Percentiles rank a stretch among this genome's conserved stretches.
phyloP scores from a whole-genome alignment of 2,888 invertebrate genomes.

The Caenorhabditis japonica region DNA sequence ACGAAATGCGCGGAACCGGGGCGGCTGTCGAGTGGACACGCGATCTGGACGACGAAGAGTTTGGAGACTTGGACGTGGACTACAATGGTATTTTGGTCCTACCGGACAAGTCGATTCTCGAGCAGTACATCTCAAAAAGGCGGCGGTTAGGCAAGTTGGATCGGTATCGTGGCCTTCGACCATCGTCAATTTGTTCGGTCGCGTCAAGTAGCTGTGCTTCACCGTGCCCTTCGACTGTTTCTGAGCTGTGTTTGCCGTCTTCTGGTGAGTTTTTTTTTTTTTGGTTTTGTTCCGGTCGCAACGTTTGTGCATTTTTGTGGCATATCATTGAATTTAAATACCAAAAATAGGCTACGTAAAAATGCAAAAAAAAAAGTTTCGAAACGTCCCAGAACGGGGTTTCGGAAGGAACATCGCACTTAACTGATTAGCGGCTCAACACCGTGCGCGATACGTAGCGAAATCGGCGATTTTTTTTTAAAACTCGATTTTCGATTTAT shows the following conservation, averaged over 20 bases:
- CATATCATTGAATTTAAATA: too few relatives aligned
- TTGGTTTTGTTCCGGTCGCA: background rate
- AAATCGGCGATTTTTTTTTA: too few relatives aligned
- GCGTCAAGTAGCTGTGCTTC: slow-evolving; percentile 58
- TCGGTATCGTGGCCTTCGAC: slow-evolving; percentile 30
- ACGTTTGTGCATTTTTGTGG: too few relatives aligned
- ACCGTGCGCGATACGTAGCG: too few relatives aligned
- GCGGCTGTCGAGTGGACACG: slow-evolving; percentile 58
- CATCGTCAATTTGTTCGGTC: slow-evolving; percentile 49
- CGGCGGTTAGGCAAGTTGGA: slow-evolving; percentile 50
- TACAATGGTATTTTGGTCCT: slow-evolving; percentile 65
- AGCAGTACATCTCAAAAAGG: slow-evolving; percentile 71
- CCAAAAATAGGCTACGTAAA: too few relatives aligned
- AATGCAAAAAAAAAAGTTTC: too few relatives aligned
- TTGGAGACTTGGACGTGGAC: slow-evolving; percentile 9
- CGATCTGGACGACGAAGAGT: slow-evolving; percentile 25
- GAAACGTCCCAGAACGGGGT: too few relatives aligned
- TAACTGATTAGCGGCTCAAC: too few relatives aligned
- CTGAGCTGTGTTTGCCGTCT: slow-evolving; percentile 65
- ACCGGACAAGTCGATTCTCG: slow-evolving; percentile 74
- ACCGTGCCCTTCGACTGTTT: slow-evolving; percentile 64
- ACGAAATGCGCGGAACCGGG: slow-evolving; percentile 64
- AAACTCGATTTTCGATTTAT: too few relatives aligned
- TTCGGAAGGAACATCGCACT: too few relatives aligned
- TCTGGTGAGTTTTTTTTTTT: slow-evolving; percentile 43